A percentile compares a stretch with the other conserved stretches of the same genome.
Conservation (phyloP, 1,140 invertebrate species). For the Bombus waltoni region DNA sequence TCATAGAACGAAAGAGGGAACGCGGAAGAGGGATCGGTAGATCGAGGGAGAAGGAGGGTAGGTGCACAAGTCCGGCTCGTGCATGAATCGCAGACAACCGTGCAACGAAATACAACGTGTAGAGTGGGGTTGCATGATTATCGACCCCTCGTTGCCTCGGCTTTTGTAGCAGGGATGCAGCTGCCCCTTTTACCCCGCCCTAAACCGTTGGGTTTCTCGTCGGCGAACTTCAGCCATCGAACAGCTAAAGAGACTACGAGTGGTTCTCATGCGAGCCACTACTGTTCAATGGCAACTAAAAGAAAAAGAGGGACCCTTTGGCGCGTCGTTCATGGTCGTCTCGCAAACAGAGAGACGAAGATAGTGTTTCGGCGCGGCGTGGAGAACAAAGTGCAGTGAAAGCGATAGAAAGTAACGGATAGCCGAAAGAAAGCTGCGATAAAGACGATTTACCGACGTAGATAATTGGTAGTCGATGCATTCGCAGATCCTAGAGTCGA, state of each 20-base stretch:
- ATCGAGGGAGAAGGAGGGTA: background rate
- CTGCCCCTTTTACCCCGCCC: constrained; percentile 51
- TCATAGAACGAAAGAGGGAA: too few relatives aligned
- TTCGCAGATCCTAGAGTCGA: too few relatives aligned
- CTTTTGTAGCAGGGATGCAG: constrained; percentile 63
- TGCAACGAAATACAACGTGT: constrained; percentile 36
- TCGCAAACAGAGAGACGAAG: background rate
- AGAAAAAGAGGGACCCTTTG: too few relatives aligned
- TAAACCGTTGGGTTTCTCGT: constrained; percentile 45
- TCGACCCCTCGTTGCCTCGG: constrained; percentile 56
- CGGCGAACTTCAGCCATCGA: constrained; percentile 50
- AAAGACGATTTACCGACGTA: too few relatives aligned
- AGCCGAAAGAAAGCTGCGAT: too few relatives aligned
- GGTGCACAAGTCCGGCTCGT: constrained; percentile 39
- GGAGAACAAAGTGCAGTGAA: too few relatives aligned
- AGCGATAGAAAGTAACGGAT: too few relatives aligned
- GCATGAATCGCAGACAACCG: constrained; percentile 19
- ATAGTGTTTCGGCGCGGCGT: too few relatives aligned
- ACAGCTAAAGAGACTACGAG: constrained; percentile 11
- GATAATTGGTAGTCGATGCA: too few relatives aligned
- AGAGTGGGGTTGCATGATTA: constrained; percentile 57
- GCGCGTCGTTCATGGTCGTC: too few relatives aligned
- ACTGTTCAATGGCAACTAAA: background rate
- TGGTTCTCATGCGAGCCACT: constrained; percentile 48
- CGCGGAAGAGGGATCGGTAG: background rate